A percentile compares a stretch with the other conserved stretches of the same genome.
These are phyloP conservation scores for Idaea dimidiata DNA, from an alignment of 2,888 invertebrate genomes.

Conservation along the genomic window DNA sequence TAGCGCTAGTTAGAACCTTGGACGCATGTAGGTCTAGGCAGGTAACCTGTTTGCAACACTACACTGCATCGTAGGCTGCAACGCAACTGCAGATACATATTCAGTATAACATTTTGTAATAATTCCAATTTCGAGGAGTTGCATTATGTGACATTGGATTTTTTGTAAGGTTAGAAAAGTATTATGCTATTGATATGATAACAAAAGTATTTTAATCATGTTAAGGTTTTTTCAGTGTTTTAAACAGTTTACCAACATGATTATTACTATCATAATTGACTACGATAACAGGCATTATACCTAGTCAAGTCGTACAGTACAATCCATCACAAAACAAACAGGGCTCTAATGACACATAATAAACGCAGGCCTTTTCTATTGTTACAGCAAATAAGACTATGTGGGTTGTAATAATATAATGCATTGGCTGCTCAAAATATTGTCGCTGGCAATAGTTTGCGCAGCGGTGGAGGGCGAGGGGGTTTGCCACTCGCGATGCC, in stretches of 20 bases:
- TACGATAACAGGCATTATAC: background rate
- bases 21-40: constrained; percentile 4
- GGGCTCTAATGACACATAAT: constrained; percentile 2
- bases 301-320: background rate
- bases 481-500: constrained; percentile 55
- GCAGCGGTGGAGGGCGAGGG: constrained; percentile 55
- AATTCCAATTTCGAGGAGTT: background rate
- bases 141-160: background rate
- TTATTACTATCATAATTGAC: background rate
- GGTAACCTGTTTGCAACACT: background rate
- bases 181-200: constrained; percentile 11
- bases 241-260: background rate
- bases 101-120: background rate
- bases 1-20: constrained; percentile 1
- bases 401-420: constrained; percentile 77
- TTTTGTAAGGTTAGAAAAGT: constrained; percentile 5
- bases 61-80: background rate
- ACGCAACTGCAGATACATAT: background rate
- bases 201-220: constrained; percentile 8
- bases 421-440: constrained; percentile 79
- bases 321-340: background rate
- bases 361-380: constrained; percentile 46
- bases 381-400: constrained; percentile 78
- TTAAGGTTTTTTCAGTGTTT: constrained; percentile 9
- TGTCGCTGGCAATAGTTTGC: constrained; percentile 75